Evolutionary conservation across 2,888 invertebrate genomes (phyloP), one percentile per base, ranked within the genome.

Genomic region (Anticlea derivata): DNA sequence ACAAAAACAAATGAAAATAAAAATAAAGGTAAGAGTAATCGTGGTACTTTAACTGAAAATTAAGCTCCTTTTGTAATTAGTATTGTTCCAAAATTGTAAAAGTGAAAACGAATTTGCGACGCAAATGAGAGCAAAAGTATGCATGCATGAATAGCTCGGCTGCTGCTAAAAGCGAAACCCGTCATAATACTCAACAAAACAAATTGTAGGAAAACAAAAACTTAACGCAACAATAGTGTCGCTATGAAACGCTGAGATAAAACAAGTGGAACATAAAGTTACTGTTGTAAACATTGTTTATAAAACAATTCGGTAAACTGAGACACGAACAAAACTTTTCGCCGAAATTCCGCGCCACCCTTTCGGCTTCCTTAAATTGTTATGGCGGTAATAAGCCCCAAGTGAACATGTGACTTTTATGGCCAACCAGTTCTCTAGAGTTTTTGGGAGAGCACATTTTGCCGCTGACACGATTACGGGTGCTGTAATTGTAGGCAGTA

Each of bases 341-440:
- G 74, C 65, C 71, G 81, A 80, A 85, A 84, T 84, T 79, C 80
- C 73, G 71, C 70, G 78, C 79, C 84, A 86, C 85, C 87, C 86
- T 86, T 87, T 87, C 72, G 84, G 86, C 86, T 85, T 85, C 86
- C 86, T 87, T 84, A 88, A 88, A 89, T 86, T 85, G 87, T 88
- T 86, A 90, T 86, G 72, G 82, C 82, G 70, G 83, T 84, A 86
- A 87, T 88, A 89, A 88, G 85, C 77, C 74, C 70, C 70, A 72
- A 73, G 79, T 70, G 75, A 83, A 78, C 87, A 87, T 86, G 86
- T 87, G 86, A 88, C 82, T 86, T 88, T 89, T 89, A 88, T 85
- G 74, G 77, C 76, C 68, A 77, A 70, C 73, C 78, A 80, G 84
- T 84, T 83, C 77, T 78, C 75, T 75, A 66, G 79, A 83, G 77